These are phyloP conservation scores for Colletes gigas DNA, from an alignment of 1,140 invertebrate species.

Conservation along the genomic window DNA sequence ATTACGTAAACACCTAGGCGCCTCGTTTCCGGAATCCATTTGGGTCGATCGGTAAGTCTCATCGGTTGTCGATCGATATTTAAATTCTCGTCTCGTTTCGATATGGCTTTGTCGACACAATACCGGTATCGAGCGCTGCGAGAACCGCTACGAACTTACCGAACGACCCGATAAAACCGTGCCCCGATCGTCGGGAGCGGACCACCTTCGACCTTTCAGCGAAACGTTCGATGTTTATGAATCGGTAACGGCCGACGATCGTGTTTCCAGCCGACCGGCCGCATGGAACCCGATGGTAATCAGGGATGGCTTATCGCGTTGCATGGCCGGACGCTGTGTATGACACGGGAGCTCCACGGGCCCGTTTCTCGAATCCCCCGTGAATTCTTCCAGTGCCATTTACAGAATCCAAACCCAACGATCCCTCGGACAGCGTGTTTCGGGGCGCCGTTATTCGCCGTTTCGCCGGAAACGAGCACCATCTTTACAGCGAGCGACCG, in stretches of 20 bases:
- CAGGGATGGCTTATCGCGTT: constrained; percentile 51
- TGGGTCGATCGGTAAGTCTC: too few relatives aligned
- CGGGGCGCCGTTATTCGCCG: too few relatives aligned
- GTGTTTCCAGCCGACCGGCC: constrained; percentile 1
- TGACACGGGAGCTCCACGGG: constrained; percentile 82
- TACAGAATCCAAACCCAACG: constrained; percentile 78
- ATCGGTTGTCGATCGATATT: too few relatives aligned
- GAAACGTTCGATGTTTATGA: constrained; percentile 35
- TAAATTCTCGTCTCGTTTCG: too few relatives aligned
- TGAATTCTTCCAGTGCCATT: constrained; percentile 83
- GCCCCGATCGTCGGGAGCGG: background rate
- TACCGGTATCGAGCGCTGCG: too few relatives aligned
- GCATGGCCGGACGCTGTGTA: constrained; percentile 80
- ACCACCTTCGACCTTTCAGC: background rate
- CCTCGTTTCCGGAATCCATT: constrained; percentile 18
- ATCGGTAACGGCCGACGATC: constrained; percentile 21
- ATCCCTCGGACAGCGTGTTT: background rate
- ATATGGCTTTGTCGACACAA: too few relatives aligned
- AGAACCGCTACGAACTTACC: too few relatives aligned
- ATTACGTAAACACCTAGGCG: background rate
- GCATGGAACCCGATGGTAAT: background rate
- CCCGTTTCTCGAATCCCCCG: constrained; percentile 77
- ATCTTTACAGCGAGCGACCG: background rate
- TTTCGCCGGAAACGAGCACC: background rate
- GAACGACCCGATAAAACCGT: background rate